Evolutionary conservation across 2,888 invertebrate genomes (phyloP), one percentile per base, ranked within the genome.

Genomic region (Eremobia ochroleuca): DNA sequence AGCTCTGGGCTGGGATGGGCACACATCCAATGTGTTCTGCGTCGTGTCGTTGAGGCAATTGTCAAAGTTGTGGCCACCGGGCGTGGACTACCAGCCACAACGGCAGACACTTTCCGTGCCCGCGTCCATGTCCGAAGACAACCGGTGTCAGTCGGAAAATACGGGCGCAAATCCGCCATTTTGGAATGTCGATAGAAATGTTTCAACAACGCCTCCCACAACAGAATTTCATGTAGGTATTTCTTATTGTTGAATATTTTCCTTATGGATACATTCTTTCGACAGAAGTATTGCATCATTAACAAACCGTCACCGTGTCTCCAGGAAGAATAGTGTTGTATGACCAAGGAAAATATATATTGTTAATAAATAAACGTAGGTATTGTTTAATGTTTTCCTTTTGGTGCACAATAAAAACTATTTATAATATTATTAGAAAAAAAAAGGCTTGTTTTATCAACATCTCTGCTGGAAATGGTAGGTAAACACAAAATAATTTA

Each of bases 321-420:
- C 4, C 8, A 25, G 15, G 15, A 43, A 66, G 21, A 46, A 43
- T 13, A 4, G 21, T 46, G 4, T 8, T 31, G 6, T 28, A 46
- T 15, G 31, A 25, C 15, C 8, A 31, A 67, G 25, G 2, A 15
- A 55, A 25, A 8, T 31, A 15, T 31, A 15, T 31, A 25, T 49
- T 31, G 25, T 25, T 31, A 31, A 25, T 31, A 46, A 43, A 43
- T 66, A 58, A 55, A 25, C 9, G 5, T n/a, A n/a, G 5, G 5
- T 58, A 15, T 67, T 67, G 15, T 15, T 31, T 25, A 8, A 28
- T 21, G 2, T 66, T 25, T 52, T 74, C 2, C 25, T 18, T 21
- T 46, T 75, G 25, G 8, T 46, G 34, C 9, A 49, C 28, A 75
- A 40, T 59, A 49, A 8, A 37, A 5, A 73, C 28, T 75, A 73